Base-by-base conservation (phyloP, 2,888 invertebrate genomes). In the Tiliacea citrago region DNA sequence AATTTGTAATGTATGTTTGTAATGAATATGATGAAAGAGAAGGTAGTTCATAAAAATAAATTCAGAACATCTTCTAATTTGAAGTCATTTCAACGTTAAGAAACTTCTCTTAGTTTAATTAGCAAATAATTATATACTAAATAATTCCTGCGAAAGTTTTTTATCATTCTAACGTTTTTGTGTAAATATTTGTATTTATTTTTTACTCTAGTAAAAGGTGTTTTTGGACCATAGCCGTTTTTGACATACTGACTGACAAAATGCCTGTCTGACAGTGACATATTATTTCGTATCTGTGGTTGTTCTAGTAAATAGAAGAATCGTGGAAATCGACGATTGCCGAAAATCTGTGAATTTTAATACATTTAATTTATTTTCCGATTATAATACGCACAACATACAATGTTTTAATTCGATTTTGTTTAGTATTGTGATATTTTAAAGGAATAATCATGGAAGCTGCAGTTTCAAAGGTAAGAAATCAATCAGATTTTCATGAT, bases 381-480 rank as follows among this genome's bases (percentile, higher is more conserved):
- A 68, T 13, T 69, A 53, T 75, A 78, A 29, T 57, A 70, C 81
- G 79, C 68, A 75, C 71, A 71, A 63, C 24, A 29, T 68, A 86
- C 21, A 76, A 90, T 90, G 90, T 90, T 86, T 79, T 87, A 84
- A 85, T 68, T 74, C 8, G 47, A 62, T 81, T 79, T 67, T 75
- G 71, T 68, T 73, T 73, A 68, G 70, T 75, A 78, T 35, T 71
- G 66, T 82, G 73, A 77, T 70, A 80, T 73, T 81, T 68, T 57
- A 67, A 68, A 73, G 58, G 21, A 73, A 45, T 69, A 86, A 85
- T 72, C 77, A 91, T 92, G 90, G 93, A 93, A 73, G 85, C 90
- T 74, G 84, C 88, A 67, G 82, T 89, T 84, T 85, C 87, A 65
- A 89, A 90, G 89, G 91, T 91, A 86, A 81, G 79, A 57, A 63